phyloP scores from a whole-genome alignment of 2,797 vertebrate genomes.

The Poliocrania exsul region DNA sequence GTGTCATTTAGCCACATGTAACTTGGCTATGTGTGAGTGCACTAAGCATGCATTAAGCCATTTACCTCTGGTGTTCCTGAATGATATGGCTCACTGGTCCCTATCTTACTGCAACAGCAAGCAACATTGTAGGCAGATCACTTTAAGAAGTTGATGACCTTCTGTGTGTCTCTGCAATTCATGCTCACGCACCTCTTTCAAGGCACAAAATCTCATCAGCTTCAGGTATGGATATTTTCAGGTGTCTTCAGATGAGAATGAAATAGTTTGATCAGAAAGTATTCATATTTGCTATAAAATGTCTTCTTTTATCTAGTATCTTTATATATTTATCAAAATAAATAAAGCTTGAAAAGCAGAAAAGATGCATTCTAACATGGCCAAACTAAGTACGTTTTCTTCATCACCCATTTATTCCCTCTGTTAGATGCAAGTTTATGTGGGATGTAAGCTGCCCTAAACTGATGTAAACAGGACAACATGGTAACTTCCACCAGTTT shows the following conservation, averaged over 20 bases:
- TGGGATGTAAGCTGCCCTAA: background rate
- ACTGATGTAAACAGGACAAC: background rate
- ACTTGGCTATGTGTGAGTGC: background rate
- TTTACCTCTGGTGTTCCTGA: background rate
- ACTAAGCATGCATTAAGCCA: background rate
- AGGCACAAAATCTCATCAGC: background rate
- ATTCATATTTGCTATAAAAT: background rate
- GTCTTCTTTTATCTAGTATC: background rate
- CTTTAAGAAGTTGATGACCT: background rate
- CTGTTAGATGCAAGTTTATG: background rate
- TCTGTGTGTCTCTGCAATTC: background rate
- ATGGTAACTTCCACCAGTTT: background rate
- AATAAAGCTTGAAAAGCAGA: background rate
- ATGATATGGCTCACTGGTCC: background rate
- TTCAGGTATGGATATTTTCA: background rate
- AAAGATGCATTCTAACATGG: background rate
- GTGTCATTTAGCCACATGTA: background rate
- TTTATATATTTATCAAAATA: background rate
- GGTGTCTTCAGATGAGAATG: background rate
- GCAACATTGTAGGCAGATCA: background rate
- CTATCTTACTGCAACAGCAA: background rate
- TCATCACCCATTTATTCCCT: background rate
- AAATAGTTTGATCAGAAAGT: background rate
- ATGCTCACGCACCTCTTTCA: background rate
- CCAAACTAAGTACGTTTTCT: background rate